Percentiles rank a stretch among this genome's conserved stretches.
Conservation (phyloP, 2,113 vertebrate genomes). For the Poeciliopsis prolifica region DNA sequence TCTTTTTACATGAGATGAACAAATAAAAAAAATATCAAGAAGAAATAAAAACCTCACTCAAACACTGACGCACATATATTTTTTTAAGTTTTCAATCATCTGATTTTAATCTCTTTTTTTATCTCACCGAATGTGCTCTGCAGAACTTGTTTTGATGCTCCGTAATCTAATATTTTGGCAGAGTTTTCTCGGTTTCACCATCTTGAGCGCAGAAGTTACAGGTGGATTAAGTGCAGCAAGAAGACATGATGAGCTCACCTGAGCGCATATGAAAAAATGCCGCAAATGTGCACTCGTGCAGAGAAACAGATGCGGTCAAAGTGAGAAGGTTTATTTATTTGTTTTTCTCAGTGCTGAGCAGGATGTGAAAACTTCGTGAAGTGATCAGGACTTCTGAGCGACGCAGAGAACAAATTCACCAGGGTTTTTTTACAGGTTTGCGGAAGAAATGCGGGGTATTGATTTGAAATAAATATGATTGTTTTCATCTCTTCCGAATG, state of each 20-base stretch:
- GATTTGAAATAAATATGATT: neutral
- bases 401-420: neutral
- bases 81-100: neutral
- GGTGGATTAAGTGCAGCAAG: slow-evolving; percentile 24
- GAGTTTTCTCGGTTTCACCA: neutral
- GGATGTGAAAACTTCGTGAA: neutral
- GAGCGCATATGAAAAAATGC: neutral
- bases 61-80: neutral
- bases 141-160: neutral
- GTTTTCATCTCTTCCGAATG: neutral
- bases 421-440: neutral
- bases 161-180: slow-evolving; percentile 7
- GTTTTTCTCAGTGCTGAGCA: too few species aligned
- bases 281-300: neutral
- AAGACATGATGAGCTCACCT: slow-evolving; percentile 34
- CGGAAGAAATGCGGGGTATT: neutral
- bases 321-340: too few species aligned
- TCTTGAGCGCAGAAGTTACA: slow-evolving; percentile 20
- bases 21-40: neutral
- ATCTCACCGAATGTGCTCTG: neutral
- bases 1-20: neutral
- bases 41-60: neutral
- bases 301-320: neutral
- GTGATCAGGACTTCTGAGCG: neutral
- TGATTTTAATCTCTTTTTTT: neutral